Evolutionary conservation across 2,113 vertebrate genomes (phyloP), one percentile per base, ranked within the genome.

Genomic region (Cyanocitta stelleri): DNA sequence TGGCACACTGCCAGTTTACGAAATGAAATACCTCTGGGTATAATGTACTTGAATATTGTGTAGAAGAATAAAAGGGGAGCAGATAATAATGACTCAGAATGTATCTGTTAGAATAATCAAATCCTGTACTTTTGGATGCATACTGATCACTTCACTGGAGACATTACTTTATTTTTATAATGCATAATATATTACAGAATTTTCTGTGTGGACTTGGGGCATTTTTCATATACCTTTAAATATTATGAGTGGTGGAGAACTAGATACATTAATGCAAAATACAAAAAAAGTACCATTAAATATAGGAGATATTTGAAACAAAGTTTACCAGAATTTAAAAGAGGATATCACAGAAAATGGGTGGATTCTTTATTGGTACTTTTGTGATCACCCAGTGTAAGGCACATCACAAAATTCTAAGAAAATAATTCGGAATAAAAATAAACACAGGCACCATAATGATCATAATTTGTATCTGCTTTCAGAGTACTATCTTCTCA

Each of bases 1-100:
- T 9, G 81, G 35, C 39, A 88, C 43, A 77, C 23, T 83, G 6
- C 16, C 51, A 63, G 35, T 35, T 77, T 80, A 67, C 63, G 72
- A 84, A 95, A 90, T 94, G 77, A 90, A 90, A 92, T 88, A 85
- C 29, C 43, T 86, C 37, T 71, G 68, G n/a, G 72, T 88, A 86
- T 80, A 80, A 90, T 43, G 33, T 86, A 62, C 68, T 86, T 29
- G 66, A 73, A 83, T 84, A 84, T 77, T 91, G 43, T 74, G 46
- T 77, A 84, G 55, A 86, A 35, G 29, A 80, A 86, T 80, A 80
- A 90, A 92, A 94, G 35, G 2, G 9, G 88, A 71, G 13, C 21
- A 77, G 75, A 66, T 66, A 66, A 93, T 79, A 90, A 90, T 80
- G 79, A 86, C 33, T 77, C 41, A 86, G 75, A 83, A 83, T 55